Base-by-base conservation (phyloP, 2,113 vertebrate species). In the Tringa solitaria region DNA sequence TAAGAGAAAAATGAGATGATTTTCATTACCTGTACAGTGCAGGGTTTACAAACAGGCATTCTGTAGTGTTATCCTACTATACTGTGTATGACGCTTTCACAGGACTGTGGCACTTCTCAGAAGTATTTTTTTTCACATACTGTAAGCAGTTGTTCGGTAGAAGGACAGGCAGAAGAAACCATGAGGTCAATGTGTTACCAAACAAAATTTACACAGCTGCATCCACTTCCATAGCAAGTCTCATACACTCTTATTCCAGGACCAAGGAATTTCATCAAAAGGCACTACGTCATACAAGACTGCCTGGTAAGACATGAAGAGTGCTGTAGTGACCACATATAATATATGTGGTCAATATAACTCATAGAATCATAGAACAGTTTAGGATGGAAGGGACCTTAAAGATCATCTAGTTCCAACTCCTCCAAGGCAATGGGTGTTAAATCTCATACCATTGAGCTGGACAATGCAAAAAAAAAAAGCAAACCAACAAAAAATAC, bases 21-120 rank as follows among this genome's bases (percentile, higher is more conserved):
- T 72, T 69, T 73, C 14, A 33, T 46, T 39, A 80, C 5, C 22
- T 43, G 6, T 73, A 23, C 2, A 41, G 8, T 21, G 8, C 14
- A 45, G 7, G 2, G 16, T 56, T 60, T 70, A 28, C 19, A 53
- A 72, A 74, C 8, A 69, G 12, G 18, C 13, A 24, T 39, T 60
- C 50, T 51, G 11, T 37, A 48, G 7, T 10, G 13, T 76, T 64
- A 56, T 18, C 5, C 7, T 64, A 4, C 23, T 9, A 4, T 27
- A 63, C 4, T 0, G 0, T 10, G 14, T 16, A 30, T 1, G 1
- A 21, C 7, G 27, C 39, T 74, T 91, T 45, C 6, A 1, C 50
- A 65, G 48, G 30, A 48, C 18, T 16, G 54, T 26, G 12, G 35
- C 3, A 28, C 22, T 80, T 68, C 46, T 73, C 0, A 4, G 35